These are phyloP conservation scores for Cyprinella venusta DNA, from an alignment of 2,797 vertebrate genomes.

Conservation along the genomic window DNA sequence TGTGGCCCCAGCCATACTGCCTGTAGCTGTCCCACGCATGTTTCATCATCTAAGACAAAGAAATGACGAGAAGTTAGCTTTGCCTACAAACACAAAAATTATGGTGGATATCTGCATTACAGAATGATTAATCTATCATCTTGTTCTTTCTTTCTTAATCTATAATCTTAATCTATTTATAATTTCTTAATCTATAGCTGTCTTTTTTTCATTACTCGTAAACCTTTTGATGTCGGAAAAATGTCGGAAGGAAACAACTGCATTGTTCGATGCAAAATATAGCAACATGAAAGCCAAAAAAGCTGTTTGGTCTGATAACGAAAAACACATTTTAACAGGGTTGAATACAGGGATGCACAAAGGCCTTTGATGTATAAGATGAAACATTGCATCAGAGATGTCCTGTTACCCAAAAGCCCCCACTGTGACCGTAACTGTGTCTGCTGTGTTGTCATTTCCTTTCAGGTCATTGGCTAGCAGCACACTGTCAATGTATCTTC, in stretches of 20 bases:
- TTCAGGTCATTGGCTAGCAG: conserved; percentile 51
- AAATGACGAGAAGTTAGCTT: conserved; percentile 33
- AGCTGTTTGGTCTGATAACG: conserved; percentile 12
- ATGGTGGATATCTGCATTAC: not conserved
- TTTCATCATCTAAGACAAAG: conserved; percentile 92
- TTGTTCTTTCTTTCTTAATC: no score
- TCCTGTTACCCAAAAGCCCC: conserved; percentile 36
- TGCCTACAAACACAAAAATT: conserved; percentile 34
- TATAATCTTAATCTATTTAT: no score
- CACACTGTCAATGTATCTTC: conserved; percentile 20
- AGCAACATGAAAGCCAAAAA: conserved; percentile 14
- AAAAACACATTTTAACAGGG: not conserved
- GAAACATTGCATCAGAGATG: conserved; percentile 11
- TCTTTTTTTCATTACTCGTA: not conserved
- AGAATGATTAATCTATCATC: not conserved
- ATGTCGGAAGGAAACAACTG: not conserved
- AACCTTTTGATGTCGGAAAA: conserved; percentile 13
- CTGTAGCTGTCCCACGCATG: conserved; percentile 98
- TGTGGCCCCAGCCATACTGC: conserved; percentile 98
- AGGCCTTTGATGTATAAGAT: conserved; percentile 26
- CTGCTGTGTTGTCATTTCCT: conserved; percentile 30
- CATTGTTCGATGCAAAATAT: not conserved
- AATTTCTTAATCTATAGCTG: not conserved
- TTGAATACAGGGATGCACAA: conserved; percentile 4
- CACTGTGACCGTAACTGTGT: conserved; percentile 23